Evolutionary conservation across 2,888 invertebrate species (phyloP).

Genomic region (Yponomeuta sedellus): DNA sequence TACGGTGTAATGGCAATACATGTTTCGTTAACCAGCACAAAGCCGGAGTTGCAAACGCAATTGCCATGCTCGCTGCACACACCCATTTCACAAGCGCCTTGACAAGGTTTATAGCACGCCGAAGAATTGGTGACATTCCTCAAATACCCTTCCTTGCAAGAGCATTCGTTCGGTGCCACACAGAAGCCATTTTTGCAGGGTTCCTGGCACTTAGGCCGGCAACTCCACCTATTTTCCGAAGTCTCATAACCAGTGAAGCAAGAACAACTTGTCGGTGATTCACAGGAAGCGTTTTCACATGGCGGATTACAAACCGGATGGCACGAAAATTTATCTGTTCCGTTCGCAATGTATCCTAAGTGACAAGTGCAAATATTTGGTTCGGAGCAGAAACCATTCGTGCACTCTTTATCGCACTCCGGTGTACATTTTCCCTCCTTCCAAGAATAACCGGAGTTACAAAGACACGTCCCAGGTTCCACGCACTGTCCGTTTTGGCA

Average conservation of each 20-base stretch:
- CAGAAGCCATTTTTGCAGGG: constrained; percentile 44
- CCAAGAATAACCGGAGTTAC: constrained; percentile 30
- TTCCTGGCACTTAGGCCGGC: constrained; percentile 45
- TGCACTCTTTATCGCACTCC: constrained; percentile 34
- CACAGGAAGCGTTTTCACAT: constrained; percentile 33
- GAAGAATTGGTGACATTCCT: constrained; percentile 25
- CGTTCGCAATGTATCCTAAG: constrained; percentile 23
- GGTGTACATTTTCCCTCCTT: constrained; percentile 32
- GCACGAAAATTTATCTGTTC: constrained; percentile 23
- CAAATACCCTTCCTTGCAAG: constrained; percentile 38
- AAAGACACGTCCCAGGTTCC: constrained; percentile 36
- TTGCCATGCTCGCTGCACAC: constrained; percentile 33
- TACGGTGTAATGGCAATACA: constrained; percentile 25
- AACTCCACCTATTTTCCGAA: constrained; percentile 27
- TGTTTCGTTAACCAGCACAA: constrained; percentile 29
- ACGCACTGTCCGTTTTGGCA: constrained; percentile 41
- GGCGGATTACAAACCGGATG: constrained; percentile 28
- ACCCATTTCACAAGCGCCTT: constrained; percentile 35
- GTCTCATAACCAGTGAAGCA: constrained; percentile 29
- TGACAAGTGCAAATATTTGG: constrained; percentile 32
- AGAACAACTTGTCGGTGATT: constrained; percentile 31
- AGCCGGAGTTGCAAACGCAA: constrained; percentile 37
- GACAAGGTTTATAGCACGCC: constrained; percentile 38
- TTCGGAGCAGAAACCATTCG: constrained; percentile 35
- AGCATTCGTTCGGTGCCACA: constrained; percentile 42